Base-by-base conservation (phyloP, 2,888 invertebrate genomes). In the Tetheella fluctuosa region DNA sequence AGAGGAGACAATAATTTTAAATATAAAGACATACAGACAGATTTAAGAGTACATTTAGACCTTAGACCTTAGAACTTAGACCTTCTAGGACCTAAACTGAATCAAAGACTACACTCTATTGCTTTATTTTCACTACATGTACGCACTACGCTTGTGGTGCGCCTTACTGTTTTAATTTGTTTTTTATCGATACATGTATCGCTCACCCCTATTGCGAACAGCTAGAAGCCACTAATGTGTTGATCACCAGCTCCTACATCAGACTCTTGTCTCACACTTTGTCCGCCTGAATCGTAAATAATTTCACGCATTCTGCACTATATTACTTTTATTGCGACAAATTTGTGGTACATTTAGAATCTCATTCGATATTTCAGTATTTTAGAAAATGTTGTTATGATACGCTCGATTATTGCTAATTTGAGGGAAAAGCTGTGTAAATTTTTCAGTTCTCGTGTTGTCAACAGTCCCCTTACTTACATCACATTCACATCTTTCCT, bases 261-360 rank as follows among this genome's bases (percentile, higher is more conserved):
- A 39, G 39, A 63, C 55, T 55, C 25, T 34, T 23, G 58, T 30
- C 54, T 48, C 59, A 17, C 20, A 56, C 42, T 25, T 57, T 59
- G 25, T 48, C 20, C 55, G 23, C 64, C 8, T 59, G 57, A 55
- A 66, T 72, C 75, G 65, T 79, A 79, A 80, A 81, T 76, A 73
- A 77, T 74, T 65, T 66, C 62, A 30, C 70, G 57, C 71, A 66
- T 64, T 77, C 75, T 67, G 69, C 76, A 75, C 65, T 64, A 65
- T 66, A 76, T 77, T 74, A 65, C 59, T 72, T 73, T 76, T 70
- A 76, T 73, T 70, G 69, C 69, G 68, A 73, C 71, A 73, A 75
- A 68, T 64, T 30, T 55, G 30, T 55, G 30, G 23, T 20, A 55
- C 48, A 48, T 48, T 48, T 48, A 48, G 48, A 48, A 48, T 48